Percentiles rank a stretch among this genome's conserved stretches.
phyloP scores from a whole-genome alignment of 2,797 vertebrate genomes.

The Thripadectes ignobilis region DNA sequence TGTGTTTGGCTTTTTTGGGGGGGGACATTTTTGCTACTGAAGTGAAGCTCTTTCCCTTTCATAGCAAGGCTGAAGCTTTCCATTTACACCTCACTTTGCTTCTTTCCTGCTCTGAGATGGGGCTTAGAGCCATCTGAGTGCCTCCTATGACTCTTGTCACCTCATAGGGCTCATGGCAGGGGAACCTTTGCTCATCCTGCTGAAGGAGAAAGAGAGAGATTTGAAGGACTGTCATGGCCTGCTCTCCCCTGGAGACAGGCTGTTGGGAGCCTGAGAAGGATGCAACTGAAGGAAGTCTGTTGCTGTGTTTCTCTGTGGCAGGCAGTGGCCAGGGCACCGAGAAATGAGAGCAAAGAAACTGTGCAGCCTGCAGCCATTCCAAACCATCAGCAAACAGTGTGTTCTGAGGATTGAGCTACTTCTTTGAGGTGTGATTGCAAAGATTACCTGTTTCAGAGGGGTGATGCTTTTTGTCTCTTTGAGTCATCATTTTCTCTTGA shows the following conservation, averaged over 20 bases:
- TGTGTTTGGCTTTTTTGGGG: background rate
- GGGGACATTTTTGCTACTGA: background rate
- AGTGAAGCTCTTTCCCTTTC: background rate
- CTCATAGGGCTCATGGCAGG: rapidly evolving
- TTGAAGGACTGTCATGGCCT: background rate
- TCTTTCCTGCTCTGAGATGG: background rate
- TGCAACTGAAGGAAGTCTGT: background rate
- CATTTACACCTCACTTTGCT: rapidly evolving
- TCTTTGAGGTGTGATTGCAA: background rate
- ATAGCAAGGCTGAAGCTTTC: background rate
- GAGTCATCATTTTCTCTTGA: background rate
- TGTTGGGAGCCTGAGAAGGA: background rate
- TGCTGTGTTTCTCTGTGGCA: background rate
- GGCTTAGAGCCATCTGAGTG: background rate
- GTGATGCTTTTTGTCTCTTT: background rate
- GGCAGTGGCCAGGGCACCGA: background rate
- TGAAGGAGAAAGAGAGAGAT: background rate
- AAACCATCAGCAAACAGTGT: background rate
- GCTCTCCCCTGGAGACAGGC: background rate
- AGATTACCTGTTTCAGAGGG: background rate
- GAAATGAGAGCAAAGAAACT: background rate
- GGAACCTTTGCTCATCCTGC: background rate
- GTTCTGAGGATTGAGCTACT: background rate
- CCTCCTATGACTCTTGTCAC: background rate
- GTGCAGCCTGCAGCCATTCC: background rate